Evolutionary conservation across 2,797 vertebrate genomes (phyloP), one percentile per base, ranked within the genome.

Genomic region (Erithacus rubecula): DNA sequence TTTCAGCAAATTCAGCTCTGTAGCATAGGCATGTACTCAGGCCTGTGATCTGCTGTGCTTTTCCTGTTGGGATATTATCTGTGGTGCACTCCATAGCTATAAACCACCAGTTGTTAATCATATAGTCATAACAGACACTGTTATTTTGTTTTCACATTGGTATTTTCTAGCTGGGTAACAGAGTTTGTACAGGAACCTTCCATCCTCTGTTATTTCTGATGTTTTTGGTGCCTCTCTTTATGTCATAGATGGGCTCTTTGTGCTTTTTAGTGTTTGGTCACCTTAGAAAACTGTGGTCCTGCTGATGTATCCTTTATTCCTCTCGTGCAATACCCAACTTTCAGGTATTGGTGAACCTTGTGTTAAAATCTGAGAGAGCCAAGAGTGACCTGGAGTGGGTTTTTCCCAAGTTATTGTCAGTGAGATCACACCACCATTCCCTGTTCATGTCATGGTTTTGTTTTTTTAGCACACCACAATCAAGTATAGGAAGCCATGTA

Each of bases 401-500:
- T 37, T 78, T 64, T 53, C 32, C 52, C 60, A 41, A 59, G 36
- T 41, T 56, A 8, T 4, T 60, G 51, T 90, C 49, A 72, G 52
- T 37, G 60, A 68, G 75, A 58, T 70, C 3, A 16, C 5, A 37
- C 58, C 39, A 70, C 58, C 26, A 2, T 43, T 69, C 44, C 49
- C 46, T 0, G 43, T 83, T 78, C 55, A 75, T 81, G 41, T 87
- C 79, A 9, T 10, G 29, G 58, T 23, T 78, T 87, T 87, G 56
- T 78, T 87, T 55, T 70, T 83, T 81, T 65, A 71, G 60, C 80
- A 78, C 27, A 5, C 41, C 83, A 56, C 74, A 59, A 3, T 86
- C 12, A 76, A 88, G 41, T 90, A 26, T 93, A 87, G 95, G 92
- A 93, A 96, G 37, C 80, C 6, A 23, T 59, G 65, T 23, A 47